Conservation (phyloP, 2,888 invertebrate species). For the Adelognathus sp. region DNA sequence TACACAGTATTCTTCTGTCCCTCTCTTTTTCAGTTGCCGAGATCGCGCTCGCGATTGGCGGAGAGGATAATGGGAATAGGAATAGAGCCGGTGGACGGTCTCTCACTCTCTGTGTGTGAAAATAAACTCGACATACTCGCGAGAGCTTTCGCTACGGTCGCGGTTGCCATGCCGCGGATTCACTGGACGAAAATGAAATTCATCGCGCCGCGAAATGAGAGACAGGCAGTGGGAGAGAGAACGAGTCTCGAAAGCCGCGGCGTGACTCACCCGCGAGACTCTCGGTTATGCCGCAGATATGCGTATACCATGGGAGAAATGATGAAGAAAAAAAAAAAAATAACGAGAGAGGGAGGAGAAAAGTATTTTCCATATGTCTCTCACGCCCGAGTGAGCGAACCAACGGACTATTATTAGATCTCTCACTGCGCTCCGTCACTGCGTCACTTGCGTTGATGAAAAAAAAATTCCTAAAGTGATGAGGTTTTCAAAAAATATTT, state of each 20-base stretch:
- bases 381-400: slow-evolving; percentile 38
- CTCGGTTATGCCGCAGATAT: slow-evolving; percentile 47
- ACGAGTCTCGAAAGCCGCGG: slow-evolving; percentile 30
- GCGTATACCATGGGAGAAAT: slow-evolving; percentile 42
- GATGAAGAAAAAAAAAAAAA: slow-evolving; percentile 3
- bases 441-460: slow-evolving; percentile 43
- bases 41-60: background rate
- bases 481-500: no score
- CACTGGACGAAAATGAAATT: slow-evolving; percentile 69
- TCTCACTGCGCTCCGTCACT: no score
- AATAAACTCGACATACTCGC: slow-evolving; percentile 54
- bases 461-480: no score
- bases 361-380: slow-evolving; percentile 17
- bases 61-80: background rate
- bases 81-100: background rate
- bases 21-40: slow-evolving; percentile 15
- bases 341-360: background rate
- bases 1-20: background rate
- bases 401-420: slow-evolving; percentile 52
- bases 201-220: slow-evolving; percentile 60
- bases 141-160: slow-evolving; percentile 19
- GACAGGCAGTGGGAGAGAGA: slow-evolving; percentile 61
- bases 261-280: slow-evolving; percentile 44
- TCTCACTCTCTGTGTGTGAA: slow-evolving; percentile 46
- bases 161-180: slow-evolving; percentile 53